A percentile compares a stretch with the other conserved stretches of the same genome.
These are phyloP conservation scores for Oceanites oceanicus DNA, from an alignment of 2,113 vertebrate species.

Conservation along the genomic window DNA sequence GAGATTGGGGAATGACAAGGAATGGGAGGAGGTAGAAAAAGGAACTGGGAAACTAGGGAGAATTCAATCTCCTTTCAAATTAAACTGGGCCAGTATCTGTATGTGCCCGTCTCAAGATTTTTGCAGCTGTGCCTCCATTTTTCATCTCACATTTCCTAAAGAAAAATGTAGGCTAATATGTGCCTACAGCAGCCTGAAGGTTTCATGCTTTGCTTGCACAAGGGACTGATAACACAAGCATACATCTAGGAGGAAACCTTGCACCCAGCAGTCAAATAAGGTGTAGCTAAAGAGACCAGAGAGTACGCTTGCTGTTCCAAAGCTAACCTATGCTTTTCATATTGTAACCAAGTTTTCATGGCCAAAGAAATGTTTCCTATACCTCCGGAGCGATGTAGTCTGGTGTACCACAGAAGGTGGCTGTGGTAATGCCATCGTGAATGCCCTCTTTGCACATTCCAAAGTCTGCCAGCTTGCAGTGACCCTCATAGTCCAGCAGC, in stretches of 20 bases:
- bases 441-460: constrained; percentile 99
- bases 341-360: neutral
- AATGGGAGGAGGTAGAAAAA: neutral
- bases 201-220: neutral
- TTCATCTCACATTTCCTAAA: neutral
- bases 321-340: neutral
- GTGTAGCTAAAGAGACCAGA: neutral
- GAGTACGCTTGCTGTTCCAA: neutral
- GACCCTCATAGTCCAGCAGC: constrained; percentile 92
- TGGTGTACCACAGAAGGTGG: constrained; percentile 95
- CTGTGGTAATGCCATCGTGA: constrained; percentile 83
- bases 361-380: neutral
- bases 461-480: constrained; percentile 98
- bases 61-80: neutral
- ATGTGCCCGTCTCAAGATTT: neutral
- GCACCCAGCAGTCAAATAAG: neutral
- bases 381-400: constrained; percentile 99
- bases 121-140: neutral
- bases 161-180: neutral
- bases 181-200: neutral
- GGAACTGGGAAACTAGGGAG: neutral
- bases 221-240: neutral
- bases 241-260: neutral
- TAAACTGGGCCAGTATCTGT: neutral
- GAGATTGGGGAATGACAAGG: neutral